phyloP scores from a whole-genome alignment of 2,888 invertebrate genomes.

The Leucophenga maculata region DNA sequence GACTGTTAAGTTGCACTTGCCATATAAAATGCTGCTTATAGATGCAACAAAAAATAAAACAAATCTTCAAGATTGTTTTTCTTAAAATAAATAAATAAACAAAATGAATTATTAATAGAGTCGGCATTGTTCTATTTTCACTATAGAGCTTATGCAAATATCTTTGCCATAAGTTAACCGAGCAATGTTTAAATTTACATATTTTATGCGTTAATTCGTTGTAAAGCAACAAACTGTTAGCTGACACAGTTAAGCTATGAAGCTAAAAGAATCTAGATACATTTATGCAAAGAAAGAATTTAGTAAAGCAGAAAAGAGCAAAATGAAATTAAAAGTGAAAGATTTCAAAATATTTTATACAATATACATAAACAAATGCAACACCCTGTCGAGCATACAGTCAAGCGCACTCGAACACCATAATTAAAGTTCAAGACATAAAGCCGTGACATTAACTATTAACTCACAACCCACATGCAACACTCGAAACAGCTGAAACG shows the following conservation, averaged over 20 bases:
- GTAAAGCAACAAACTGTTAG: slow-evolving; percentile 4
- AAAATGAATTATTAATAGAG: too few species aligned
- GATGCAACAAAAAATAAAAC: too few species aligned
- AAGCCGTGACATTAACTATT: slow-evolving; percentile 13
- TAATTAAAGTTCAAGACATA: slow-evolving; percentile 6
- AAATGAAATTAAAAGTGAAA: slow-evolving; percentile 17
- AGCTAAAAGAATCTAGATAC: background rate
- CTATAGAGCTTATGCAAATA: too few species aligned
- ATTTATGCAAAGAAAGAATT: background rate
- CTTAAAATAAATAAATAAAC: too few species aligned
- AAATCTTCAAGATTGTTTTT: too few species aligned
- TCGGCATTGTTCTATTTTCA: too few species aligned
- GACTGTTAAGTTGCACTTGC: slow-evolving; percentile 40
- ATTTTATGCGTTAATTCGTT: too few species aligned
- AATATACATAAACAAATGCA: background rate
- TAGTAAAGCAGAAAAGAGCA: background rate
- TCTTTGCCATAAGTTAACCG: too few species aligned
- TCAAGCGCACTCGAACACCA: background rate
- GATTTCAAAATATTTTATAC: background rate
- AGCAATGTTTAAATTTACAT: too few species aligned
- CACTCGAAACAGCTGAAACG: background rate
- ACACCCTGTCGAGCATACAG: background rate
- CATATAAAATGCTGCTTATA: too few species aligned
- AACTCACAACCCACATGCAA: slow-evolving; percentile 6
- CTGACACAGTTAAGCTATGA: slow-evolving; percentile 11